These are phyloP conservation scores for Hydrocynus forskahlii DNA, from an alignment of 2,797 vertebrate species.

Conservation along the genomic window DNA sequence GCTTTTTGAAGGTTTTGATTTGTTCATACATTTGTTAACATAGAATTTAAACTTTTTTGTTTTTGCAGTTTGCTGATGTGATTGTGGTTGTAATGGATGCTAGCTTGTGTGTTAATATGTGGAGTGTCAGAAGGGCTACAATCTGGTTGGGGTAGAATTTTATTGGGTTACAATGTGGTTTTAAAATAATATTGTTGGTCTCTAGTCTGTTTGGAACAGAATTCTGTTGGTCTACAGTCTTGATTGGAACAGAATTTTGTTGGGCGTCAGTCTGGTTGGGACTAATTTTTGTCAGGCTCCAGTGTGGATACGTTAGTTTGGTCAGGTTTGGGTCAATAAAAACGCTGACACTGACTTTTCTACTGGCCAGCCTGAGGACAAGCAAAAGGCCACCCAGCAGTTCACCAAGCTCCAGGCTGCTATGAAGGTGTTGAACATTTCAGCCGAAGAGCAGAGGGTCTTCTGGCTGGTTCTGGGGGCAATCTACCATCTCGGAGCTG, in stretches of 20 bases:
- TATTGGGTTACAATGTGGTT: not conserved
- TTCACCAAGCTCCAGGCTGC: conserved; percentile 95
- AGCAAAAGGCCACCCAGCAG: conserved; percentile 91
- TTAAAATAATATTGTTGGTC: too few species aligned
- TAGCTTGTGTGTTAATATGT: too few species aligned
- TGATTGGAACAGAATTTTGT: not conserved
- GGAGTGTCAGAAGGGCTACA: not conserved
- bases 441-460: conserved; percentile 90
- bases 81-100: too few species aligned
- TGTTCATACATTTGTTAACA: too few species aligned
- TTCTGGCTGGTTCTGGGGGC: conserved; percentile 94
- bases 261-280: not conserved
- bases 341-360: too few species aligned
- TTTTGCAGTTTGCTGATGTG: too few species aligned
- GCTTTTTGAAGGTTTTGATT: too few species aligned
- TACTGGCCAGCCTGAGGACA: conserved; percentile 86
- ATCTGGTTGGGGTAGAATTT: not conserved
- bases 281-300: not conserved
- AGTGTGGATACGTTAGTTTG: not conserved
- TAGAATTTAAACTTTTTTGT: too few species aligned
- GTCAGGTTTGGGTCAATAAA: not conserved
- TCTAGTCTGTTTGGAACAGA: too few species aligned
- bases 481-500: conserved; percentile 93
- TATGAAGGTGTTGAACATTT: conserved; percentile 95
- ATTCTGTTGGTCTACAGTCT: not conserved